Evolutionary conservation across 1,140 invertebrate species (phyloP), one percentile per base, ranked within the genome.

Genomic region (Drosophila bocki): DNA sequence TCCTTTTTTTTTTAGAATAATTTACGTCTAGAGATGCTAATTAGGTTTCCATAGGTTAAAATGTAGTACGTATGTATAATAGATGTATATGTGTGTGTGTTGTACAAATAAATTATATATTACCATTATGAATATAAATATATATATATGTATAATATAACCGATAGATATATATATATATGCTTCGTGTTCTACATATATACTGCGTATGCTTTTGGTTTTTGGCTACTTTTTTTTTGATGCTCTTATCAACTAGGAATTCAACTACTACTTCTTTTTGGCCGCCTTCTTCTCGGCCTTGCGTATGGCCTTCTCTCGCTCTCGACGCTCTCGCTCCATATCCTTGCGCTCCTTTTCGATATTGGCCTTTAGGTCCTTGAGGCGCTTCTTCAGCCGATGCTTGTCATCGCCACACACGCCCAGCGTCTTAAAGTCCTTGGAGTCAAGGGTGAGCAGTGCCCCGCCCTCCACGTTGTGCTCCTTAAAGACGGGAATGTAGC

Each of bases 391-490:
- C 72, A 98, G 94, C 64, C 96, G 94, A 63, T 95, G 95, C 75
- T 98, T 97, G 91, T 98, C 97, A 48, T 97, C 96, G 7, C 95
- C 95, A 50, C 94, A 94, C 35, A 98, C 95, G 29, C 97, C 97
- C 41, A 98, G 94, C 64, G 95, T 95, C 94, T 99, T 99, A 41
- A 99, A 95, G 93, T 98, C 97, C 19, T 96, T 95, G 1, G 97
- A 97, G 84, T 98, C 97, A 32, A 99, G 93, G 68, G 96, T 94
- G 29, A 99, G 92, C 22, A 99, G 94, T 50, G 96, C 95, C 26
- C 95, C 94, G 11, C 98, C 98, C 87, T 96, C 96, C 35, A 99
- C 96, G 79, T 96, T 95, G 80, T 96, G 95, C 72, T 98, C 96
- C 50, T 96, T 95, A 93, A 99, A 98, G 75, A 96, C 95, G 19